phyloP scores from a whole-genome alignment of 1,140 invertebrate species.

The Penaeus indicus region DNA sequence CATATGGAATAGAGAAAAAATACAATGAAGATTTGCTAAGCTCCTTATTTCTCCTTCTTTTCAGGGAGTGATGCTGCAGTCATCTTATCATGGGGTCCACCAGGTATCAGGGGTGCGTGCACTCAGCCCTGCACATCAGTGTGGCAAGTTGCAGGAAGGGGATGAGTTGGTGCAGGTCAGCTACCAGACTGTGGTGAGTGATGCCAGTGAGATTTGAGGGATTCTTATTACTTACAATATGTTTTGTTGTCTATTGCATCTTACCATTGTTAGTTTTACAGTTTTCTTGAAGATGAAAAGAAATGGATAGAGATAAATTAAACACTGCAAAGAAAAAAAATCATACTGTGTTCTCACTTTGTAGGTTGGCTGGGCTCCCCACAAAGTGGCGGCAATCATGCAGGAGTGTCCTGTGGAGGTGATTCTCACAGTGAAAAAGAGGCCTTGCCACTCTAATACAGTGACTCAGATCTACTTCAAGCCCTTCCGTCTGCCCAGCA shows the following conservation, averaged over 20 bases:
- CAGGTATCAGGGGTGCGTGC: constrained; percentile 88
- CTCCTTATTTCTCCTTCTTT: neutral
- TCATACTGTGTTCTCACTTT: constrained; percentile 19
- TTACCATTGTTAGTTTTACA: no score
- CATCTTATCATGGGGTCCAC: constrained; percentile 87
- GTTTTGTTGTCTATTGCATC: no score
- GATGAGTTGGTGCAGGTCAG: constrained; percentile 95
- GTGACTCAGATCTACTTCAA: constrained; percentile 77
- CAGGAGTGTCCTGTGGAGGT: constrained; percentile 83
- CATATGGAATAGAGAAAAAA: no score
- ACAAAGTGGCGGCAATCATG: constrained; percentile 83
- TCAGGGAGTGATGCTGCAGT: constrained; percentile 86
- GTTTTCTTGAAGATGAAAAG: neutral
- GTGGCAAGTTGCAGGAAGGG: constrained; percentile 90
- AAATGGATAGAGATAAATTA: no score
- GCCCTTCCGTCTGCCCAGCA: constrained; percentile 77
- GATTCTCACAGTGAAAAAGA: constrained; percentile 85
- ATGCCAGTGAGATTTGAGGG: neutral
- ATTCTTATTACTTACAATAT: no score
- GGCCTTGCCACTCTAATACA: constrained; percentile 85
- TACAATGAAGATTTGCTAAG: no score
- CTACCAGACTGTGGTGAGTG: constrained; percentile 86
- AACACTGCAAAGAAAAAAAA: no score
- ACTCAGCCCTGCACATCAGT: constrained; percentile 83
- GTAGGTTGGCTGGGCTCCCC: constrained; percentile 85